Evolutionary conservation across 2,888 invertebrate genomes (phyloP).

Genomic region (Thalpophila matura): DNA sequence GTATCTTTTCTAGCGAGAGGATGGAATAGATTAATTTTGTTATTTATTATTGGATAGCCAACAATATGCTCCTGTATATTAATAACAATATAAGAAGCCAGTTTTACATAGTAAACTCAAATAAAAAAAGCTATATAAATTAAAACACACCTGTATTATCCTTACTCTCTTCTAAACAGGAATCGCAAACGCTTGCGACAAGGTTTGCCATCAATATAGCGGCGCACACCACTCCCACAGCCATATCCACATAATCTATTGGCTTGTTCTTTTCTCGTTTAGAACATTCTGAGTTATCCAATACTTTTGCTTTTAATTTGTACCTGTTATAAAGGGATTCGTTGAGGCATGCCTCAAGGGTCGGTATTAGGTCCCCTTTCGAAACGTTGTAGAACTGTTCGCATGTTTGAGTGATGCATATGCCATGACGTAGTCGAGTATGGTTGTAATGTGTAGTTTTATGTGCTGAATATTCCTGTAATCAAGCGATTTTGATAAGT

Average conservation of each 20-base stretch:
- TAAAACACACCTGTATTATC: slow-evolving; percentile 17
- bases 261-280: slow-evolving; percentile 12
- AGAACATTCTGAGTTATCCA: slow-evolving; percentile 29
- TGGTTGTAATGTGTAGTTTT: slow-evolving; percentile 81
- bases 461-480: slow-evolving; percentile 80
- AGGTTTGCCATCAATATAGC: slow-evolving; percentile 39
- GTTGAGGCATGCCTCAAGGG: slow-evolving; percentile 58
- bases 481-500: no score
- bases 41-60: no score
- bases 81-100: no score
- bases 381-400: slow-evolving; percentile 61
- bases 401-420: slow-evolving; percentile 80
- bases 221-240: slow-evolving; percentile 21
- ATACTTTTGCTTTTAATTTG: slow-evolving; percentile 46
- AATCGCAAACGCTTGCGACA: slow-evolving; percentile 44
- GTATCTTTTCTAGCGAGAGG: no score
- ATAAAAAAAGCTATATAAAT: background rate
- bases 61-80: no score
- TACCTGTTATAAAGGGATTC: slow-evolving; percentile 44
- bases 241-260: slow-evolving; percentile 35
- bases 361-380: slow-evolving; percentile 45
- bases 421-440: slow-evolving; percentile 77
- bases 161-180: background rate
- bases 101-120: no score
- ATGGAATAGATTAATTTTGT: no score